These are phyloP conservation scores for Malacoctenus gilli DNA, from an alignment of 2,797 vertebrate genomes.

Conservation along the genomic window DNA sequence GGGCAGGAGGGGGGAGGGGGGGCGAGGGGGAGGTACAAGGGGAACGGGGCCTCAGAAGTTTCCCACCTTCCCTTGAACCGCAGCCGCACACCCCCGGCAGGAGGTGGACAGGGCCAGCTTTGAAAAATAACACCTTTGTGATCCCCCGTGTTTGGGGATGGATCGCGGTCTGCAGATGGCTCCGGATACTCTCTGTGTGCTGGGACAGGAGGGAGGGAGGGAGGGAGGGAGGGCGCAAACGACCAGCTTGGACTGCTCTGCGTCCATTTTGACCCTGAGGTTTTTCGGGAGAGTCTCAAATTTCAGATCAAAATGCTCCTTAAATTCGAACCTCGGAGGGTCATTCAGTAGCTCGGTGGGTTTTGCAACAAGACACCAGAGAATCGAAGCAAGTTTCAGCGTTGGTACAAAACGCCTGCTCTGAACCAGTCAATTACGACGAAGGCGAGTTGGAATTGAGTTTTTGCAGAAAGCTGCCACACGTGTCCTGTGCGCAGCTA, in stretches of 20 bases:
- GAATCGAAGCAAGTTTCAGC: neutral
- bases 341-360: neutral
- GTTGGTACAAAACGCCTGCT: slow-evolving; percentile 3
- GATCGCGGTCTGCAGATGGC: slow-evolving; percentile 96
- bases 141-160: slow-evolving; percentile 95
- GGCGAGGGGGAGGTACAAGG: slow-evolving; percentile 60
- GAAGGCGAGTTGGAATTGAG: slow-evolving; percentile 41
- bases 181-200: slow-evolving; percentile 63
- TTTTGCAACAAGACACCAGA: neutral
- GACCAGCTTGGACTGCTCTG: slow-evolving; percentile 10
- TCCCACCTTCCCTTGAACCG: slow-evolving; percentile 94
- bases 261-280: slow-evolving; percentile 9
- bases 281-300: neutral
- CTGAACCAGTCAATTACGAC: slow-evolving; percentile 10
- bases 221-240: slow-evolving; percentile 43
- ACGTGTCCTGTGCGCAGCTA: slow-evolving; percentile 62
- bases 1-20: slow-evolving; percentile 51
- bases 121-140: slow-evolving; percentile 99
- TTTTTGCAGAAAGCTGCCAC: slow-evolving; percentile 45
- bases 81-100: slow-evolving; percentile 90
- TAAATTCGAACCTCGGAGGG: neutral
- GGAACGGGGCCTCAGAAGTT: slow-evolving; percentile 92
- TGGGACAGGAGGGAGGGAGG: slow-evolving; percentile 54
- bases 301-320: neutral
- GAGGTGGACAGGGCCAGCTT: slow-evolving; percentile 91